Conservation (phyloP, 2,797 vertebrate species). For the Manis javanica region DNA sequence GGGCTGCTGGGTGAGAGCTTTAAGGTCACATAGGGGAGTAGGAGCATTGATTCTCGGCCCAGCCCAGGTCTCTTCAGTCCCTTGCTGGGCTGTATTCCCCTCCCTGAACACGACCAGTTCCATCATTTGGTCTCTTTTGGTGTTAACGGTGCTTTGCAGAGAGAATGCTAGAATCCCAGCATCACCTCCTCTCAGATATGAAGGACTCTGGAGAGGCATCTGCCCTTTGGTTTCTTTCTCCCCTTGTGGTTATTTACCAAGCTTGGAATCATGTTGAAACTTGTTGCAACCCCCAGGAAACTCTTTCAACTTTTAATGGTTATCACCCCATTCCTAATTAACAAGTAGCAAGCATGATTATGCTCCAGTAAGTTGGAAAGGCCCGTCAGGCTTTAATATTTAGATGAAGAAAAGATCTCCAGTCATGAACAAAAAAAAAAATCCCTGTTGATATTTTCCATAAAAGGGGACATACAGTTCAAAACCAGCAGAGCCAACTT, state of each 20-base stretch:
- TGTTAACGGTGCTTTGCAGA: neutral
- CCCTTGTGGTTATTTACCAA: slow-evolving; percentile 63
- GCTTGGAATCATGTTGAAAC: slow-evolving; percentile 66
- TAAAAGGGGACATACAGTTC: slow-evolving; percentile 56
- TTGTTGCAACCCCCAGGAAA: slow-evolving; percentile 78
- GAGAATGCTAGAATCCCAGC: neutral
- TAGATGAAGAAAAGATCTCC: slow-evolving; percentile 72
- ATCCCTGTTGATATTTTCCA: slow-evolving; percentile 69
- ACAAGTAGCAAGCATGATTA: slow-evolving; percentile 70
- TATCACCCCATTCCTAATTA: slow-evolving; percentile 76
- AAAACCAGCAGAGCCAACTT: neutral
- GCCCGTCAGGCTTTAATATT: slow-evolving; percentile 75
- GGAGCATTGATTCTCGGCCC: neutral
- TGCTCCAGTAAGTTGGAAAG: slow-evolving; percentile 58
- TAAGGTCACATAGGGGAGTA: neutral
- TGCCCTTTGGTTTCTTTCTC: slow-evolving; percentile 57
- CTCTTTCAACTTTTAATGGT: slow-evolving; percentile 76
- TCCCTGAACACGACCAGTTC: accelerated
- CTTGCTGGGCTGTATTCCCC: neutral
- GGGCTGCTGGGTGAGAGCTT: neutral
- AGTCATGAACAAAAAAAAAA: slow-evolving; percentile 66
- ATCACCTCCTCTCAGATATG: slow-evolving; percentile 14
- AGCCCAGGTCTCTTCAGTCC: neutral
- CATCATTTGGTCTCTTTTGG: neutral
- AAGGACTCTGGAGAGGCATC: slow-evolving; percentile 40